phyloP scores from a whole-genome alignment of 2,888 invertebrate genomes.

The Phoronis australis region DNA sequence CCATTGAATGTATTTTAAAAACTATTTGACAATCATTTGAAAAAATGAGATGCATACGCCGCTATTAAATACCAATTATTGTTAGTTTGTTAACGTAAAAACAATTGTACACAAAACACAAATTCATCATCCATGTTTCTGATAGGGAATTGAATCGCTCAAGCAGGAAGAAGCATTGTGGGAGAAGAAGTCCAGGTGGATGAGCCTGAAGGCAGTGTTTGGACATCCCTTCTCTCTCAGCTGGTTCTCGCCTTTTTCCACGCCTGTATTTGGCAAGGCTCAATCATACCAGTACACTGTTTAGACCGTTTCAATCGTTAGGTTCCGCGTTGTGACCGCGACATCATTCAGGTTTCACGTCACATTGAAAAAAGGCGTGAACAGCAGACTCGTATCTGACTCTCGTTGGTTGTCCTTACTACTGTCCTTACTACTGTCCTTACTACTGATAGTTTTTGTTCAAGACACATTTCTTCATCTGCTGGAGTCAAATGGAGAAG shows the following conservation, averaged over 20 bases:
- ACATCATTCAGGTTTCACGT: too few relatives aligned
- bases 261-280: slow-evolving; percentile 14
- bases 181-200: slow-evolving; percentile 88
- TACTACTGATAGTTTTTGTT: too few relatives aligned
- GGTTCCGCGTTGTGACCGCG: too few relatives aligned
- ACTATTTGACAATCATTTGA: not conserved
- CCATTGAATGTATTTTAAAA: not conserved
- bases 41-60: not conserved
- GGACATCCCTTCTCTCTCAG: slow-evolving; percentile 83
- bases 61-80: not conserved
- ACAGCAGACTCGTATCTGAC: too few relatives aligned
- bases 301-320: too few relatives aligned
- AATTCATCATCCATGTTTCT: slow-evolving; percentile 18
- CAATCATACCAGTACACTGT: not conserved
- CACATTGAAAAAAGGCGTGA: too few relatives aligned
- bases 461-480: too few relatives aligned
- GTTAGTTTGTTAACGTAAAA: too few relatives aligned
- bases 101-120: too few relatives aligned
- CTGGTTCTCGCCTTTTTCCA: slow-evolving; percentile 89
- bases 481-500: too few relatives aligned
- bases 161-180: slow-evolving; percentile 93
- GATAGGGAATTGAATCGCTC: slow-evolving; percentile 90
- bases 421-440: too few relatives aligned
- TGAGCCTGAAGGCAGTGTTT: slow-evolving; percentile 93
- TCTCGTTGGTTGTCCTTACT: too few relatives aligned